Conservation (phyloP, 2,113 vertebrate genomes). For the Jaculus jaculus region DNA sequence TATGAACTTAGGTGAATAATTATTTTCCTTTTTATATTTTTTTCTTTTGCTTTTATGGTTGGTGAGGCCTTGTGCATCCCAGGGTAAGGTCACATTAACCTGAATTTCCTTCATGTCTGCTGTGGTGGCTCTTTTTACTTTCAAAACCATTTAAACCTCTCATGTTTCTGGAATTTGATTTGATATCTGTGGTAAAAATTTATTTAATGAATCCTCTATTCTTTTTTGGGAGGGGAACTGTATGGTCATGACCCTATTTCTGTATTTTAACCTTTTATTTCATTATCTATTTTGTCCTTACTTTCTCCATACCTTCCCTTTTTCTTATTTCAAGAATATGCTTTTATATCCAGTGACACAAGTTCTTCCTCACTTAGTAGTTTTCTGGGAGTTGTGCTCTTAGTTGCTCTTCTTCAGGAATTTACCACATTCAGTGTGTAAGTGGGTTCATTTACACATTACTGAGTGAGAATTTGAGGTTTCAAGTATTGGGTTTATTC, state of each 20-base stretch:
- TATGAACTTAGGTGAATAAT: background rate
- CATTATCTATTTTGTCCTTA: background rate
- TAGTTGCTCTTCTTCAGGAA: background rate
- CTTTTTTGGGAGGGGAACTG: background rate
- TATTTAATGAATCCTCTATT: background rate
- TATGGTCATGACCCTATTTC: background rate
- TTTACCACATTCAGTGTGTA: background rate
- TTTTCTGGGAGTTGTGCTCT: background rate
- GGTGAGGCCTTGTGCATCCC: background rate
- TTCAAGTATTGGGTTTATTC: background rate
- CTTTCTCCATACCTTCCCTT: background rate
- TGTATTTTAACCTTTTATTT: constrained; percentile 2
- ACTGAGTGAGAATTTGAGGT: background rate
- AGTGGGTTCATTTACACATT: background rate
- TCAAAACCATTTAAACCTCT: background rate
- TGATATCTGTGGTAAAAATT: background rate
- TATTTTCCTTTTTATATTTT: constrained; percentile 16
- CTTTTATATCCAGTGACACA: background rate
- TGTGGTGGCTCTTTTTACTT: background rate
- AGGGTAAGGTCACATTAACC: background rate
- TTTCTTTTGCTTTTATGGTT: background rate
- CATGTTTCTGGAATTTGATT: background rate
- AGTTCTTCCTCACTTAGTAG: background rate
- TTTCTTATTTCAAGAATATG: constrained; percentile 21
- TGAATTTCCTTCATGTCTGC: constrained; percentile 14